Conservation (phyloP, 2,888 invertebrate genomes). For the Agrochola macilenta region DNA sequence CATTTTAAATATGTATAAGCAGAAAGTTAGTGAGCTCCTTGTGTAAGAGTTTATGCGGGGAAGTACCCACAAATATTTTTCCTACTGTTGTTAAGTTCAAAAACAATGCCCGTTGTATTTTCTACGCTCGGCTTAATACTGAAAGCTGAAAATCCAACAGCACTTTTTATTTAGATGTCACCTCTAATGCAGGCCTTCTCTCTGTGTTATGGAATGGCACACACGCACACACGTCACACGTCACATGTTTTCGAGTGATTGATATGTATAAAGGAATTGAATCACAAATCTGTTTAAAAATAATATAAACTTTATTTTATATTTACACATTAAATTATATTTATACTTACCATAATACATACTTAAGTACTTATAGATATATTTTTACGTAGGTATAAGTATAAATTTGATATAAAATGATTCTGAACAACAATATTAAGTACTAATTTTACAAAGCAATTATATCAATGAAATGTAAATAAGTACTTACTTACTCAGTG, state of each 20-base stretch:
- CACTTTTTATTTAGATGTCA: too few relatives aligned
- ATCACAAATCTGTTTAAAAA: conserved; percentile 4
- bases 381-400: not conserved
- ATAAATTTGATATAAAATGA: not conserved
- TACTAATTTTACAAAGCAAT: not conserved
- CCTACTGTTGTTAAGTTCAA: not conserved
- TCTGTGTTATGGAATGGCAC: not conserved
- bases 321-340: conserved; percentile 16
- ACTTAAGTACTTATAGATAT: too few relatives aligned
- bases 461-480: not conserved
- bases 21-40: too few relatives aligned
- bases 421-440: not conserved
- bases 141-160: not conserved
- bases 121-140: too few relatives aligned
- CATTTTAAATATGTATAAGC: not conserved
- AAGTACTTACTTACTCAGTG: too few relatives aligned
- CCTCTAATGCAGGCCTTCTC: not conserved
- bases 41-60: conserved; percentile 10
- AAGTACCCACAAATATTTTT: conserved; percentile 12
- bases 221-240: not conserved
- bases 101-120: not conserved
- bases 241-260: not conserved
- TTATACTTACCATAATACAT: too few relatives aligned
- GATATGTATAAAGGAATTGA: not conserved
- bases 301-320: conserved; percentile 19